These are phyloP conservation scores for Montifringilla adamsi DNA, from an alignment of 2,113 vertebrate species.

Conservation along the genomic window DNA sequence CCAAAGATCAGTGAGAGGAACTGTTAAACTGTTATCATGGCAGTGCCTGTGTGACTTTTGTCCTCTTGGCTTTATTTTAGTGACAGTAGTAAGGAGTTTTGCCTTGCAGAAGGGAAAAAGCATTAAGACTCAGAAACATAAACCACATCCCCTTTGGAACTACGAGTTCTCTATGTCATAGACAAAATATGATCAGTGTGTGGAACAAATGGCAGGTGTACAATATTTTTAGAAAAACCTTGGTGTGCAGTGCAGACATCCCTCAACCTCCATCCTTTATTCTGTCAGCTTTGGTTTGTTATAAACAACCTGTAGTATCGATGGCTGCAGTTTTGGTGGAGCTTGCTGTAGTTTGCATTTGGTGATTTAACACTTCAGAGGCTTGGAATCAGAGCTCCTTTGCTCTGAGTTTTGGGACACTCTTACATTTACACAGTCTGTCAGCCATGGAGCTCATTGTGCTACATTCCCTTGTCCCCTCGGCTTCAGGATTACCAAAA, in stretches of 20 bases:
- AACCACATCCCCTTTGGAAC: conserved; percentile 56
- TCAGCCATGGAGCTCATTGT: neutral
- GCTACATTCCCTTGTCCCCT: neutral
- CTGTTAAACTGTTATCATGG: neutral
- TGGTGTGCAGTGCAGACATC: neutral
- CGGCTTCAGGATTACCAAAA: neutral
- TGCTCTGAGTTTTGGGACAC: neutral
- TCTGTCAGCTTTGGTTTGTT: neutral
- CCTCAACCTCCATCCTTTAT: conserved; percentile 7
- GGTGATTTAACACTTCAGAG: neutral
- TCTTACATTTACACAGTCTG: neutral
- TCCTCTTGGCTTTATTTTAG: conserved; percentile 45
- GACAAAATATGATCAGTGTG: conserved; percentile 74
- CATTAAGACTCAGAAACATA: conserved; percentile 58
- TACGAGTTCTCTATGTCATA: conserved; percentile 55
- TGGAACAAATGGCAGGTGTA: conserved; percentile 65
- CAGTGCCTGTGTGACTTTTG: neutral
- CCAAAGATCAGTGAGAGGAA: conserved; percentile 20
- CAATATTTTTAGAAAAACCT: conserved; percentile 77
- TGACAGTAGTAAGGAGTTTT: conserved; percentile 41
- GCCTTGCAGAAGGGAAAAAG: conserved; percentile 63
- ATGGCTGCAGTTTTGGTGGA: neutral
- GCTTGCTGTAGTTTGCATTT: neutral
- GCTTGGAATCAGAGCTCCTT: neutral
- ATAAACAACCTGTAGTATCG: neutral